Evolutionary conservation across 2,888 invertebrate species (phyloP).

Genomic region (Pristionchus japonicus): DNA sequence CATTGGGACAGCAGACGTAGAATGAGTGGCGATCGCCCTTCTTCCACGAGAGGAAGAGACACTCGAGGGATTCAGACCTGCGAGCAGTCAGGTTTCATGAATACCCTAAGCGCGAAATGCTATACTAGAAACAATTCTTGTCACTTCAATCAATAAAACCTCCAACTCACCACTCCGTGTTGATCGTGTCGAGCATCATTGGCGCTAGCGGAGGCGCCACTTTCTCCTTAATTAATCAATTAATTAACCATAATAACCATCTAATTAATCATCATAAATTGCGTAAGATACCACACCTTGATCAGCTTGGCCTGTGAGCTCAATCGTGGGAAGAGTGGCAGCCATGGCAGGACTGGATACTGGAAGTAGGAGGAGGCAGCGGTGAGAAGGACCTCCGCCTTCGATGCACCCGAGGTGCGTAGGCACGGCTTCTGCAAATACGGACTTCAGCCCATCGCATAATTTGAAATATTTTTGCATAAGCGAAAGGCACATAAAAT

Average conservation of each 20-base stretch:
- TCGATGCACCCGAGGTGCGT: background rate
- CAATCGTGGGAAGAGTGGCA: slow-evolving; percentile 59
- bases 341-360: slow-evolving; percentile 60
- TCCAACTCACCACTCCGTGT: slow-evolving; percentile 48
- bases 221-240: background rate
- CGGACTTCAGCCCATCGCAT: no score
- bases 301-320: slow-evolving; percentile 42
- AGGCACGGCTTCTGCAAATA: slow-evolving; percentile 33
- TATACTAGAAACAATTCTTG: background rate
- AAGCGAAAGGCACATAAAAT: no score
- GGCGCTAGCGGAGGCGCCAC: slow-evolving; percentile 17
- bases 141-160: no score
- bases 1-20: slow-evolving; percentile 45
- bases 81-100: no score
- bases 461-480: no score
- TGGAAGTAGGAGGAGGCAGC: slow-evolving; percentile 59
- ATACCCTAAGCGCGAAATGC: background rate
- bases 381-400: slow-evolving; percentile 52
- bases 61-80: slow-evolving; percentile 42
- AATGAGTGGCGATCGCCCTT: slow-evolving; percentile 45
- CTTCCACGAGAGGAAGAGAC: slow-evolving; percentile 47
- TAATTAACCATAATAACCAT: background rate
- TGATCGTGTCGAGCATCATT: slow-evolving; percentile 49
- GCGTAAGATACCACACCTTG: background rate
- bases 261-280: background rate